phyloP scores from a whole-genome alignment of 2,888 invertebrate genomes.

The Athalia circularis region DNA sequence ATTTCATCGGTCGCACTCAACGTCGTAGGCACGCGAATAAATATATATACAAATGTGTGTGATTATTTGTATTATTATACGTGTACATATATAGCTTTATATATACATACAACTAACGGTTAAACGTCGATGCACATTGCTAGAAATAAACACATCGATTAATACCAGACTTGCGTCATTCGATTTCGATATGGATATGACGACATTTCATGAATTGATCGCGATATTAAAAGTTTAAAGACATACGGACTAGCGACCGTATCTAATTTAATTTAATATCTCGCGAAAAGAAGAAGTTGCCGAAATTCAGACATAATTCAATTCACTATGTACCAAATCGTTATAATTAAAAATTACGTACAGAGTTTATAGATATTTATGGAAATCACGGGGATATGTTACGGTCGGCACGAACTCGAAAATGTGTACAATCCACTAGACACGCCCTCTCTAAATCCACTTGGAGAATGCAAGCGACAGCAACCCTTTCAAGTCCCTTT shows the following conservation, averaged over 20 bases:
- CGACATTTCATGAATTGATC: background rate
- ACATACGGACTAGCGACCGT: no score
- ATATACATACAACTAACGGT: background rate
- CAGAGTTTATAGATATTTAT: background rate
- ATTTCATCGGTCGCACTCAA: conserved; percentile 27
- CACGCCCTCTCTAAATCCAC: conserved; percentile 40
- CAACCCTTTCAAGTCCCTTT: conserved; percentile 38
- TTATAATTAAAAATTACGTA: background rate
- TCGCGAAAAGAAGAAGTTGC: no score
- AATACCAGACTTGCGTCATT: conserved; percentile 10
- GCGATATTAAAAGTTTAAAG: background rate
- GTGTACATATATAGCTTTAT: no score
- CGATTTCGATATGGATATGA: background rate
- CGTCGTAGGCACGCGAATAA: conserved; percentile 33
- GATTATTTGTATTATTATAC: no score
- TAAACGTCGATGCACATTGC: conserved; percentile 28
- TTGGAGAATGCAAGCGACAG: conserved; percentile 30
- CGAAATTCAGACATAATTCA: background rate
- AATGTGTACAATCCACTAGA: conserved; percentile 5
- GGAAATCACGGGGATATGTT: background rate
- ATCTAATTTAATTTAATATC: no score
- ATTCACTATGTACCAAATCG: background rate
- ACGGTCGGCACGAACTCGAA: no score
- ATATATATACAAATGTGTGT: conserved; percentile 13
- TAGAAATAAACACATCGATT: conserved; percentile 37